phyloP scores from a whole-genome alignment of 2,797 vertebrate genomes.

The Notoglanidium macrostoma region DNA sequence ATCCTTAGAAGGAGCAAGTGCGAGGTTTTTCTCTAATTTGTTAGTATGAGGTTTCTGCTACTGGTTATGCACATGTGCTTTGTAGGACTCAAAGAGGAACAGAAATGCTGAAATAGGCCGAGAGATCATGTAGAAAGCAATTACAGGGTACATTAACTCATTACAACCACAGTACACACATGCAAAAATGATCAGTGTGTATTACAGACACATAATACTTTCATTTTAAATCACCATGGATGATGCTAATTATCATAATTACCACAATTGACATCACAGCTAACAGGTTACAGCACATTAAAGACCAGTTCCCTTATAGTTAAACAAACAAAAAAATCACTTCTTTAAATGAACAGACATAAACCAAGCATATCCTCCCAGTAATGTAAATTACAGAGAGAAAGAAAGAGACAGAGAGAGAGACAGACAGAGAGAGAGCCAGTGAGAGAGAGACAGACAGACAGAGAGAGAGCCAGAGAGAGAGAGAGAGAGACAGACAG shows the following conservation, averaged over 20 bases:
- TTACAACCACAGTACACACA: not conserved
- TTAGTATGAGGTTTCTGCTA: not conserved
- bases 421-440: conserved; percentile 12
- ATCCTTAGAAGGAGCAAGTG: not conserved
- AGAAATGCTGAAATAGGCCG: too few species aligned
- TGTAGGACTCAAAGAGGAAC: not conserved
- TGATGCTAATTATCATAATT: not conserved
- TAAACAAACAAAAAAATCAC: not conserved
- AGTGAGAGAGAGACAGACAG: conserved; percentile 6
- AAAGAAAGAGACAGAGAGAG: not conserved
- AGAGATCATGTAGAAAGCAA: not conserved
- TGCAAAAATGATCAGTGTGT: not conserved
- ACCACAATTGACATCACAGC: not conserved
- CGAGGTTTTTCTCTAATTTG: not conserved
- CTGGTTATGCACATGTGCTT: not conserved
- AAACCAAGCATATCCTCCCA: not conserved
- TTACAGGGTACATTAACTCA: conserved; percentile 9
- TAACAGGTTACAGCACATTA: not conserved
- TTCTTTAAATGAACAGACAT: not conserved
- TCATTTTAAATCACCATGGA: not conserved
- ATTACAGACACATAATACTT: not conserved
- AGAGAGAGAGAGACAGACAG: not conserved
- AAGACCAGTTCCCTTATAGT: not conserved
- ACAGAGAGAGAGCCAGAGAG: too few species aligned
- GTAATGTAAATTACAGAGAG: not conserved